A percentile compares a stretch with the other conserved stretches of the same genome.
Evolutionary conservation across 1,140 invertebrate genomes (phyloP).

Genomic region (Andrena cerasifolii): DNA sequence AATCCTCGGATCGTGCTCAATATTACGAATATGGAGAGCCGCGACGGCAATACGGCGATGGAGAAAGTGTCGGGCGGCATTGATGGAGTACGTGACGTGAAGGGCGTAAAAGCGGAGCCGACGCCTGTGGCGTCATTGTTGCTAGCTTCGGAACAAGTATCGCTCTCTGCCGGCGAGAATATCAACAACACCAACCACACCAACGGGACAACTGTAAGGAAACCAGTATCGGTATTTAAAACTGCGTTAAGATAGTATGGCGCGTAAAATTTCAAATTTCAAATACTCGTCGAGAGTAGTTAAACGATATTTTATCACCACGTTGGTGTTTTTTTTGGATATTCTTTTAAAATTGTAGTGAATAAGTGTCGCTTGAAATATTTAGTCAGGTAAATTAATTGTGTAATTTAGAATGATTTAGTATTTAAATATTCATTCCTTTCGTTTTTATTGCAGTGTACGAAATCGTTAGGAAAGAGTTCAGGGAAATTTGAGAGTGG

Average conservation of each 20-base stretch:
- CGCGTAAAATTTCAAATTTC: not conserved
- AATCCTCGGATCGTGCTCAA: slow-evolving; percentile 69
- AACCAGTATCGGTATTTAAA: not conserved
- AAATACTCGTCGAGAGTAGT: no score
- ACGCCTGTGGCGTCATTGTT: slow-evolving; percentile 73
- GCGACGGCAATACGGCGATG: slow-evolving; percentile 46
- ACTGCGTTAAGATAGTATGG: not conserved
- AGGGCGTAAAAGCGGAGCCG: slow-evolving; percentile 71
- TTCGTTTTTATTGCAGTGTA: slow-evolving; percentile 39
- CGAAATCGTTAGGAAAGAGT: slow-evolving; percentile 7
- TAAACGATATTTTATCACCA: no score
- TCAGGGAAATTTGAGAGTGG: slow-evolving; percentile 72
- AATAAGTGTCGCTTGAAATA: not conserved
- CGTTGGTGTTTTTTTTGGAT: no score
- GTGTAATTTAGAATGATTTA: not conserved
- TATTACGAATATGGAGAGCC: slow-evolving; percentile 73
- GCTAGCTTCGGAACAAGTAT: slow-evolving; percentile 31
- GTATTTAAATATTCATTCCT: not conserved
- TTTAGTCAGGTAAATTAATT: not conserved
- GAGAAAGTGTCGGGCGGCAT: slow-evolving; percentile 63
- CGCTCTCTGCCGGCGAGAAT: slow-evolving; percentile 72
- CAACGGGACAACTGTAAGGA: slow-evolving; percentile 68
- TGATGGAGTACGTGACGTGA: slow-evolving; percentile 64
- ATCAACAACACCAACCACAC: slow-evolving; percentile 50
- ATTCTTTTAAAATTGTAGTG: no score